phyloP scores from a whole-genome alignment of 2,888 invertebrate species.

The Morinoia aosen region DNA sequence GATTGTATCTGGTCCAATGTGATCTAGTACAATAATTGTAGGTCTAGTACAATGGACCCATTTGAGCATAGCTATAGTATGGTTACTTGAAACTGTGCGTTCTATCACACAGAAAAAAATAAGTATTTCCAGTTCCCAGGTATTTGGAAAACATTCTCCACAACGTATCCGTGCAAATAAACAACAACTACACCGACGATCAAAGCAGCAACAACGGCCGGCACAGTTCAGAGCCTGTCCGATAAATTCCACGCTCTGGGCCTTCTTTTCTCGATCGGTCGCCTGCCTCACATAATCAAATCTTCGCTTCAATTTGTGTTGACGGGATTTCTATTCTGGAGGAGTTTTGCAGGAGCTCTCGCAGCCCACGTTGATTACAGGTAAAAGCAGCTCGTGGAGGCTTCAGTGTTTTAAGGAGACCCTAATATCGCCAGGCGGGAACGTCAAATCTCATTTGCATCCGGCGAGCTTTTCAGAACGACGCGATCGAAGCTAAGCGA shows the following conservation, averaged over 20 bases:
- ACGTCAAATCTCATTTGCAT: slow-evolving; percentile 9
- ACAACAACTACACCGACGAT: too few relatives aligned
- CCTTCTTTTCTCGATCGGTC: background rate
- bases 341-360: background rate
- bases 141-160: too few relatives aligned
- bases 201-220: too few relatives aligned
- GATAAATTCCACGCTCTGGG: background rate
- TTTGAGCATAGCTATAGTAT: too few relatives aligned
- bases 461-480: background rate
- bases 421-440: background rate
- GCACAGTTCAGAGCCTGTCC: background rate
- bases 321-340: background rate
- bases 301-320: background rate
- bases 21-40: too few relatives aligned
- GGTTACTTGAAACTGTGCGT: too few relatives aligned
- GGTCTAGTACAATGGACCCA: too few relatives aligned
- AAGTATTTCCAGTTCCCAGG: too few relatives aligned
- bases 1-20: too few relatives aligned
- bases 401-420: background rate
- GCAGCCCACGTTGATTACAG: background rate
- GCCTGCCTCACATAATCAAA: background rate
- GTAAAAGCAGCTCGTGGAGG: background rate
- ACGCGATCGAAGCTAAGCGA: too few relatives aligned
- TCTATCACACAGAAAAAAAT: too few relatives aligned
- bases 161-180: too few relatives aligned